phyloP scores from a whole-genome alignment of 1,140 invertebrate genomes.

The Drosophila rhopaloa region DNA sequence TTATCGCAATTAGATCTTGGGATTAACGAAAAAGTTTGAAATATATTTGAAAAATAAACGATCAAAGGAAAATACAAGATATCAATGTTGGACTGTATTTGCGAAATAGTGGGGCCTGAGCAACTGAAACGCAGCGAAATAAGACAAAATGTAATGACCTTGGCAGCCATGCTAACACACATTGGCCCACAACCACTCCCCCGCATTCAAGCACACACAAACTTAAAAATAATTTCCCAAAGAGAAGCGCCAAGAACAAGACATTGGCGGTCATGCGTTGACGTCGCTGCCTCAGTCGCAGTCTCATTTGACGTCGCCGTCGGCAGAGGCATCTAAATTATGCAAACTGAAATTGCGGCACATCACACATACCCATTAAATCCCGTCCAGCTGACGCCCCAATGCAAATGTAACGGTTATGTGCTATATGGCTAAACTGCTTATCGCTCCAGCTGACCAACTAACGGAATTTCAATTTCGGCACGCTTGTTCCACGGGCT shows the following conservation, averaged over 20 bases:
- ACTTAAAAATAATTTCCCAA: conserved; percentile 81
- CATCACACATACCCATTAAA: conserved; percentile 17
- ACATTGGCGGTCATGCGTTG: conserved; percentile 61
- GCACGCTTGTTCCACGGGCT: conserved; percentile 43
- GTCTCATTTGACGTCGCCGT: conserved; percentile 9
- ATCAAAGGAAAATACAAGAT: background rate
- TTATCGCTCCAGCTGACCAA: conserved; percentile 33
- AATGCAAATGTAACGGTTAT: conserved; percentile 43
- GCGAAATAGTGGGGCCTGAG: background rate
- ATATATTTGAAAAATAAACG: background rate
- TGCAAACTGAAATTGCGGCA: conserved; percentile 66
- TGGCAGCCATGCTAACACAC: conserved; percentile 53
- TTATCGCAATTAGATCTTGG: no score
- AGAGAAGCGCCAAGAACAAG: conserved; percentile 50
- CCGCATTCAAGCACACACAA: conserved; percentile 57
- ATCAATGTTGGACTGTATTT: conserved; percentile 9
- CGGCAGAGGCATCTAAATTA: conserved; percentile 65
- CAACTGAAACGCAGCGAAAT: conserved; percentile 60
- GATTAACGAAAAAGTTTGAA: background rate
- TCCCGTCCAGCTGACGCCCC: conserved; percentile 32
- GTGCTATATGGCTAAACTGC: conserved; percentile 37
- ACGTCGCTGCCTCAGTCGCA: conserved; percentile 15
- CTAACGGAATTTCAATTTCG: conserved; percentile 54
- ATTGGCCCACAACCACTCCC: conserved; percentile 27
- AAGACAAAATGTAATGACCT: conserved; percentile 80